Conservation (phyloP, 2,797 vertebrate genomes). For the Alectoris magna region DNA sequence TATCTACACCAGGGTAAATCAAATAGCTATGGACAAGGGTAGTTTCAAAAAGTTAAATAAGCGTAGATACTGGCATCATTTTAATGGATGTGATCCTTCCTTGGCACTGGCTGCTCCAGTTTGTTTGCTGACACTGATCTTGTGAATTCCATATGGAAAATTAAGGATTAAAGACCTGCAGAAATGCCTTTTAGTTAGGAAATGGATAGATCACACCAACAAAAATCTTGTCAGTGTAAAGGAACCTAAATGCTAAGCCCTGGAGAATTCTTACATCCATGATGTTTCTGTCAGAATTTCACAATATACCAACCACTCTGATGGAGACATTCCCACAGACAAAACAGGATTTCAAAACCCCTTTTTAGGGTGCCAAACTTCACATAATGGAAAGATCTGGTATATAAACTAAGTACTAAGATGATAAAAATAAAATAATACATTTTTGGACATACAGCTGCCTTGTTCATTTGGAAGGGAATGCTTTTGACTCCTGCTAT, state of each 20-base stretch:
- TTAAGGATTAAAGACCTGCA: neutral
- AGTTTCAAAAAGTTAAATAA: neutral
- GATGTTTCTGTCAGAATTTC: neutral
- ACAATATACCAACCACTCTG: neutral
- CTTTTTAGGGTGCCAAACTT: neutral
- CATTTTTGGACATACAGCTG: neutral
- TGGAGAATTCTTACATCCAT: neutral
- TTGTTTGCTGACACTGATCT: neutral
- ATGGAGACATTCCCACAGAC: neutral
- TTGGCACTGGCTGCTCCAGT: neutral
- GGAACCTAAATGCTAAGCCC: neutral
- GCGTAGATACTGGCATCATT: neutral
- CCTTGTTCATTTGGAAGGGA: neutral
- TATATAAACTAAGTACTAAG: neutral
- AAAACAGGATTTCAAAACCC: neutral
- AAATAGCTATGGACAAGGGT: neutral
- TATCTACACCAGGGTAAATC: neutral
- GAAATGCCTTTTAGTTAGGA: neutral
- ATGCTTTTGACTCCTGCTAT: neutral
- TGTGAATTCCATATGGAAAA: neutral
- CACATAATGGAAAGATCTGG: neutral
- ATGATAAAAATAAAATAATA: neutral
- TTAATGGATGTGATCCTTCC: neutral
- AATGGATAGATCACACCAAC: neutral
- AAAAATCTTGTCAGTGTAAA: neutral